phyloP scores from a whole-genome alignment of 2,113 vertebrate species.

The Beaufortia kweichowensis region DNA sequence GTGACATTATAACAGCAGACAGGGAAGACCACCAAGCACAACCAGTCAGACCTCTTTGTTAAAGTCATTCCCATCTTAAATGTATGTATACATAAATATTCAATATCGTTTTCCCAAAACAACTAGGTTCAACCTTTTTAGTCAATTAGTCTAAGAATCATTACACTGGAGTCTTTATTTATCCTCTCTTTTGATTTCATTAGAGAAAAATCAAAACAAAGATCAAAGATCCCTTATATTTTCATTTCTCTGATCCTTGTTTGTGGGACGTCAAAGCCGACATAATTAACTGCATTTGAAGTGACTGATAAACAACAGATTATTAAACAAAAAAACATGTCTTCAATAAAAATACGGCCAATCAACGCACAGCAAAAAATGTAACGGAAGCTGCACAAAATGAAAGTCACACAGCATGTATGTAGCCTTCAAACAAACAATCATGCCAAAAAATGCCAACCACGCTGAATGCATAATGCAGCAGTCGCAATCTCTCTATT shows the following conservation, averaged over 20 bases:
- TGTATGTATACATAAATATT: background rate
- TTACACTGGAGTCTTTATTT: background rate
- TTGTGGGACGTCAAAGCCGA: slow-evolving; percentile 10
- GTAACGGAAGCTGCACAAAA: background rate
- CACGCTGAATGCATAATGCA: background rate
- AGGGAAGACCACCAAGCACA: too few relatives aligned
- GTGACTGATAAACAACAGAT: slow-evolving; percentile 38
- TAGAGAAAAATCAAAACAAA: slow-evolving; percentile 34
- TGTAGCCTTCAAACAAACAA: background rate
- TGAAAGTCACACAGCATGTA: background rate
- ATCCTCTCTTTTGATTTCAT: background rate
- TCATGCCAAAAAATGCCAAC: background rate
- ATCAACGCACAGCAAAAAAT: background rate
- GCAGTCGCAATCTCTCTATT: background rate
- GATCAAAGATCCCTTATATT: slow-evolving; percentile 32
- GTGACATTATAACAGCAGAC: too few relatives aligned
- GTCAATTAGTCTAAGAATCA: background rate
- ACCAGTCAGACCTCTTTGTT: too few relatives aligned
- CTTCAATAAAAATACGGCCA: background rate
- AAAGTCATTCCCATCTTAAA: slow-evolving; percentile 32
- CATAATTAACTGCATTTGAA: slow-evolving; percentile 27
- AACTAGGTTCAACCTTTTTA: background rate
- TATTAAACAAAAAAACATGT: slow-evolving; percentile 30
- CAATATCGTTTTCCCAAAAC: background rate
- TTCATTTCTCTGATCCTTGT: slow-evolving; percentile 48